phyloP scores from a whole-genome alignment of 2,113 vertebrate species.

The Hassar affinis region DNA sequence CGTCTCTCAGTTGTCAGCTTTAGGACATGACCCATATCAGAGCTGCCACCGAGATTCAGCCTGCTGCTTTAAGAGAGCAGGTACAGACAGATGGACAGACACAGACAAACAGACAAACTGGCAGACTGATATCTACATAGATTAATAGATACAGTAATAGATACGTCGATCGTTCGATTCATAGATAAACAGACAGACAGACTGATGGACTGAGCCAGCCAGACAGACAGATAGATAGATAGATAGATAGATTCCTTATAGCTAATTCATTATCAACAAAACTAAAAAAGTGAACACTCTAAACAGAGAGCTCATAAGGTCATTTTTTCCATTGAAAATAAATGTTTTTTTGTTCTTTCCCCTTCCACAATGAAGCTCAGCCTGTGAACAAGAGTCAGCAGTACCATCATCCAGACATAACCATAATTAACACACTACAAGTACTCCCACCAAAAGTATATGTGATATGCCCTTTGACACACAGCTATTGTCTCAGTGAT shows the following conservation, averaged over 20 bases:
- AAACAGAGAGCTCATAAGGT: neutral
- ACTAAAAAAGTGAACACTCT: neutral
- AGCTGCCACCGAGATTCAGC: slow-evolving; percentile 22
- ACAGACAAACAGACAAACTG: neutral
- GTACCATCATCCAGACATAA: neutral
- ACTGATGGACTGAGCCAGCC: neutral
- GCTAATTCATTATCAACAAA: neutral
- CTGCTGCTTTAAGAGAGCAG: slow-evolving; percentile 10
- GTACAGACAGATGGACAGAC: neutral
- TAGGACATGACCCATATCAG: slow-evolving; percentile 17
- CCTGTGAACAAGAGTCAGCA: neutral
- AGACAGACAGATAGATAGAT: neutral
- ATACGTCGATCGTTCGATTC: no score
- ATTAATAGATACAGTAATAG: neutral
- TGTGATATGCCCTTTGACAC: neutral
- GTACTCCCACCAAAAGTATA: neutral
- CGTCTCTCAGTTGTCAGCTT: slow-evolving; percentile 21
- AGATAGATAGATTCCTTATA: neutral
- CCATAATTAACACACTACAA: neutral
- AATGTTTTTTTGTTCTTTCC: neutral
- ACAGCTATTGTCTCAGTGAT: neutral
- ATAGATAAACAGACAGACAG: neutral
- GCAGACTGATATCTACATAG: neutral
- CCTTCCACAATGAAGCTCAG: neutral
- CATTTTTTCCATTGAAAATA: neutral